Conservation (phyloP, 1,140 invertebrate species). For the Musca vetustissima region DNA sequence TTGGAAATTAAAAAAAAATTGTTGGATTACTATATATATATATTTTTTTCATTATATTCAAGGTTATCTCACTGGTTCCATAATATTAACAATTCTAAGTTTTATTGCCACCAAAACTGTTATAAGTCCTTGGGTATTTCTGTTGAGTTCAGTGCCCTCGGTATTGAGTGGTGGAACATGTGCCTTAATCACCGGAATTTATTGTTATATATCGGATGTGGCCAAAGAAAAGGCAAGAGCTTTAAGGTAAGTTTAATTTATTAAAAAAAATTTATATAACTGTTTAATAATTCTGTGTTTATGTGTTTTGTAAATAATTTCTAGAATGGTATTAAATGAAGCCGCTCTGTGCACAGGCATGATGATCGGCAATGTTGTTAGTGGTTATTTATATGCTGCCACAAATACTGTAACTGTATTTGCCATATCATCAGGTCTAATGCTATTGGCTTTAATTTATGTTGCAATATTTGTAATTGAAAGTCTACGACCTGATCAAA, state of each 20-base stretch:
- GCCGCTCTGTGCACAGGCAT: slow-evolving; percentile 61
- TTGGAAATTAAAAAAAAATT: slow-evolving; percentile 17
- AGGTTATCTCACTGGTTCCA: slow-evolving; percentile 42
- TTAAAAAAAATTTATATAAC: background rate
- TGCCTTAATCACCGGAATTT: slow-evolving; percentile 62
- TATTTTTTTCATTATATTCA: background rate
- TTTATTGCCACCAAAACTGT: slow-evolving; percentile 37
- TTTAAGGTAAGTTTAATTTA: slow-evolving; percentile 49
- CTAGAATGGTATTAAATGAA: slow-evolving; percentile 66
- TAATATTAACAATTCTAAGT: slow-evolving; percentile 38
- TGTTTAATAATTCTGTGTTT: background rate
- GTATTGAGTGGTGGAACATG: slow-evolving; percentile 64
- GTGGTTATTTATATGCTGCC: slow-evolving; percentile 52
- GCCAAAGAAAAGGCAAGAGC: slow-evolving; percentile 60
- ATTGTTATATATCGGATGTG: slow-evolving; percentile 67
- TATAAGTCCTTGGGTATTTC: slow-evolving; percentile 62
- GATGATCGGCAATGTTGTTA: slow-evolving; percentile 62
- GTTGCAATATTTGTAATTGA: slow-evolving; percentile 48
- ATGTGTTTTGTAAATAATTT: slow-evolving; percentile 30
- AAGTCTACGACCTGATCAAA: slow-evolving; percentile 40
- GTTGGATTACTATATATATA: background rate
- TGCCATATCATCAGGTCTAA: slow-evolving; percentile 35
- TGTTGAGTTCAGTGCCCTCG: slow-evolving; percentile 62
- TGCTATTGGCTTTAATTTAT: slow-evolving; percentile 44
- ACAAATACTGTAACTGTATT: slow-evolving; percentile 38